phyloP scores from a whole-genome alignment of 2,888 invertebrate species.

The Lagria hirta region DNA sequence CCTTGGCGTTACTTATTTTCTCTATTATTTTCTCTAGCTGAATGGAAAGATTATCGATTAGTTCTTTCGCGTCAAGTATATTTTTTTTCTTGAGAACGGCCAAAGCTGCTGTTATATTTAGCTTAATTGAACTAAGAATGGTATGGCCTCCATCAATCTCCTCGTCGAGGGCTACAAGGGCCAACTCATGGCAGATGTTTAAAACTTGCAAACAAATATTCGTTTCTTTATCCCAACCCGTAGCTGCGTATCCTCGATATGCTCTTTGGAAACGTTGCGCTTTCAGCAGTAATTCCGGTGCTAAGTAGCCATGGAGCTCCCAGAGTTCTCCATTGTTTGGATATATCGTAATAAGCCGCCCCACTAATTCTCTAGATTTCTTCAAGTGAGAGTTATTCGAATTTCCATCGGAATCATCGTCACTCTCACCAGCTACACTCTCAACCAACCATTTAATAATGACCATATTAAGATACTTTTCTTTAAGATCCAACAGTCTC shows the following conservation, averaged over 20 bases:
- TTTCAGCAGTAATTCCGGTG: conserved; percentile 60
- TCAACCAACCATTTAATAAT: conserved; percentile 72
- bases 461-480: conserved; percentile 75
- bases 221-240: conserved; percentile 63
- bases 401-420: conserved; percentile 62
- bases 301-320: conserved; percentile 77
- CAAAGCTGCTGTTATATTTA: conserved; percentile 48
- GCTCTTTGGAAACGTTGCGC: conserved; percentile 77
- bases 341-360: conserved; percentile 69
- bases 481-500: conserved; percentile 81
- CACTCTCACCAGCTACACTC: conserved; percentile 65
- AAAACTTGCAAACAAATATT: conserved; percentile 65
- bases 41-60: conserved; percentile 44
- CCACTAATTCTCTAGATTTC: conserved; percentile 68
- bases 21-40: conserved; percentile 35
- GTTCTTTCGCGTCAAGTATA: conserved; percentile 45
- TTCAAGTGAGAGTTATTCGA: conserved; percentile 50
- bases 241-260: conserved; percentile 69
- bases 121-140: conserved; percentile 44
- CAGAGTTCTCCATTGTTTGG: conserved; percentile 74
- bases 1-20: conserved; percentile 30
- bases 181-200: conserved; percentile 60
- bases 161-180: conserved; percentile 60
- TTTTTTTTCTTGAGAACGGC: conserved; percentile 52
- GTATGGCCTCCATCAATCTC: conserved; percentile 44